Percentiles rank a stretch among this genome's conserved stretches.
Evolutionary conservation across 2,113 vertebrate genomes (phyloP).

Genomic region (Cricetomys ansorgei): DNA sequence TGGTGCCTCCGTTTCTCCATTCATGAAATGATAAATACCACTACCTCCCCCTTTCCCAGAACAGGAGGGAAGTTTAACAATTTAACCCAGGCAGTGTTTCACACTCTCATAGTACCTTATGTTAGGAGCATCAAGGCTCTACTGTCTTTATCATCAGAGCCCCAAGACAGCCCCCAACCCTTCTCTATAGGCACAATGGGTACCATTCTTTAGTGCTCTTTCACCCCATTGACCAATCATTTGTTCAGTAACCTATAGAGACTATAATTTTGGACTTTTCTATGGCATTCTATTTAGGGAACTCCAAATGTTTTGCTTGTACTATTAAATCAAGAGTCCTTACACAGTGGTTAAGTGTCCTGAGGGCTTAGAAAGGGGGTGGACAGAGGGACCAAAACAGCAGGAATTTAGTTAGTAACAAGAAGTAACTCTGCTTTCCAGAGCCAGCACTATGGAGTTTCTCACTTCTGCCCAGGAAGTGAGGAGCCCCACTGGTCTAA

Average conservation of each 20-base stretch:
- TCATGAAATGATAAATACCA: not conserved
- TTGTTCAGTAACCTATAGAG: slow-evolving; percentile 35
- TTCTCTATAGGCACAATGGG: not conserved
- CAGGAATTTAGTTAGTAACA: not conserved
- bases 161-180: not conserved
- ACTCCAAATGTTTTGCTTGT: not conserved
- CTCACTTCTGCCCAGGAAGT: not conserved
- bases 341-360: not conserved
- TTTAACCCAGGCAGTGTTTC: not conserved
- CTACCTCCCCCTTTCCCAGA: not conserved
- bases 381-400: not conserved
- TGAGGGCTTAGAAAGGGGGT: not conserved
- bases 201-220: not conserved
- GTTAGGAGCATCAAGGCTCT: not conserved
- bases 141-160: not conserved
- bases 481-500: not conserved
- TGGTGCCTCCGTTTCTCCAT: slow-evolving; percentile 49
- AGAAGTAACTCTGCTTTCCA: not conserved
- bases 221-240: not conserved
- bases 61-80: not conserved
- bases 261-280: not conserved
- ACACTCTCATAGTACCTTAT: not conserved
- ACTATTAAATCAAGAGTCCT: not conserved
- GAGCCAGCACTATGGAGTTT: not conserved
- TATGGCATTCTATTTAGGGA: not conserved